Evolutionary conservation across 2,113 vertebrate species (phyloP), one percentile per base, ranked within the genome.

Genomic region (Mus pahari): DNA sequence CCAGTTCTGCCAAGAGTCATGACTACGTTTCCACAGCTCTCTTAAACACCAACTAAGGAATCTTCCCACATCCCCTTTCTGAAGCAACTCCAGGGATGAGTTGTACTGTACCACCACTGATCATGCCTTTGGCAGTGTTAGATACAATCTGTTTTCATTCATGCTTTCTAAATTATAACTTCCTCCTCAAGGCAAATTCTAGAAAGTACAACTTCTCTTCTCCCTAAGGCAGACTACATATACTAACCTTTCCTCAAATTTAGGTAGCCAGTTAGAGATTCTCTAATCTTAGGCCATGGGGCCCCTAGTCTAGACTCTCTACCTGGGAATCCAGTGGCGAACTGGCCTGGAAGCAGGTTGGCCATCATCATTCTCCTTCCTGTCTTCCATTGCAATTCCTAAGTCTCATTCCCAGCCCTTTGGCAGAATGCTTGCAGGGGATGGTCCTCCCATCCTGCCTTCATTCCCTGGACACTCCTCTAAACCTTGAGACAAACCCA

Each of bases 21-120:
- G 95, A 73, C 9, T 66, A 45, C 53, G 9, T 82, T 94, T 94
- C 84, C 19, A 5, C 74, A 36, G 28, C 24, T 96, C 26, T 86
- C 64, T 58, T 64, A 39, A 28, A 88, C 94, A 94, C 13, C 62
- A 86, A 96, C 95, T 48, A 84, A 91, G 87, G 6, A 82, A 62
- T 83, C 24, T 95, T 89, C 79, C 71, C 53, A 86, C 0, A 78
- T 19, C n/a, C 42, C 55, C 50, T 66, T 68, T 91, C 84, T 87
- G 26, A 91, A 83, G 9, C 53, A 97, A 79, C 28, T 53, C 53
- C 78, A 96, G 48, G 66, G 62, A 39, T 94, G n/a, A 94, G 11
- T 36, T 70, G 33, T 45, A 83, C 39, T 78, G 10, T 90, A 31
- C 28, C 73, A 89, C 68, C 64, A 90, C 11, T 68, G 26, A 92